Evolutionary conservation across 2,113 vertebrate species (phyloP).

Genomic region (Cyprinodon variegatus): DNA sequence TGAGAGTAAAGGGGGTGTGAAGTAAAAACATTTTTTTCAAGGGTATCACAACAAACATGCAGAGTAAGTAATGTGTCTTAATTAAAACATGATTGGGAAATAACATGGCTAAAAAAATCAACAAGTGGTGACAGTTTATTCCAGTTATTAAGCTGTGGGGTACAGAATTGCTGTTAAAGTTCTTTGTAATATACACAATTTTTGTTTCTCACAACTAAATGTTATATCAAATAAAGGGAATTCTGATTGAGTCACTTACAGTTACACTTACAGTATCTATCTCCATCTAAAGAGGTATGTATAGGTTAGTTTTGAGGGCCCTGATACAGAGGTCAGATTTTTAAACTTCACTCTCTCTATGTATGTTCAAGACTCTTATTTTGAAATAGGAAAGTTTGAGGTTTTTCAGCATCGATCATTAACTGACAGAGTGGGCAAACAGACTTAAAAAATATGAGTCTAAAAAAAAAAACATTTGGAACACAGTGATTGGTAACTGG

Average conservation of each 20-base stretch:
- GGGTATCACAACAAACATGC: background rate
- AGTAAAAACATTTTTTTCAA: conserved; percentile 35
- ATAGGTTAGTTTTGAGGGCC: background rate
- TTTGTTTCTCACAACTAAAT: too few species aligned
- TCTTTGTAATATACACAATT: background rate
- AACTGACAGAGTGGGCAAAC: background rate
- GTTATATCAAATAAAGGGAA: too few species aligned
- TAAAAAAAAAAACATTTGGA: too few species aligned
- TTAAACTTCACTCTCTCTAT: background rate
- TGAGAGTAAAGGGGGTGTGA: conserved; percentile 22
- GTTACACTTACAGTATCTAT: background rate
- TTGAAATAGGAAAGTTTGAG: background rate
- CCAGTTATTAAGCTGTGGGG: background rate
- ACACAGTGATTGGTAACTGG: too few species aligned
- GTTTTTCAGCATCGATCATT: background rate
- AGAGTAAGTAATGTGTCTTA: background rate
- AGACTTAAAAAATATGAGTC: too few species aligned
- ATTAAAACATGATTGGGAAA: background rate
- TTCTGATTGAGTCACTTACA: too few species aligned
- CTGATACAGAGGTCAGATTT: background rate
- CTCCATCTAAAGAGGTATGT: background rate
- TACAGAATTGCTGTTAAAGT: background rate
- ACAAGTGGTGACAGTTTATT: background rate
- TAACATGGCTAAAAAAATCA: background rate
- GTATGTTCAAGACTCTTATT: background rate